Conservation (phyloP, 2,888 invertebrate genomes). For the Smittia aterrima region DNA sequence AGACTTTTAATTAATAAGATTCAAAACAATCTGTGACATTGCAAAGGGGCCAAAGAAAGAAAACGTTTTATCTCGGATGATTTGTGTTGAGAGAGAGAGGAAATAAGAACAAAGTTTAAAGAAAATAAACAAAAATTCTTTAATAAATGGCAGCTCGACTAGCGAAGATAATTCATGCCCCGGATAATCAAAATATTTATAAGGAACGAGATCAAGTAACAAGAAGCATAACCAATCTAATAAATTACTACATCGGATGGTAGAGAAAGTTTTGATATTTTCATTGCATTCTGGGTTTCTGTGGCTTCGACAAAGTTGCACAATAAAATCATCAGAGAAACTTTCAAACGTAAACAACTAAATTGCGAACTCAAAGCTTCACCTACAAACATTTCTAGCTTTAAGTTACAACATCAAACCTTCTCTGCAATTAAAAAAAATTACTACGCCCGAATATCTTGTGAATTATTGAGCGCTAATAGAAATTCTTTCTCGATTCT, state of each 20-base stretch:
- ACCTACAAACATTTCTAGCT: too few relatives aligned
- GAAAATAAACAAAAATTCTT: not conserved
- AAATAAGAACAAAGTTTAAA: not conserved
- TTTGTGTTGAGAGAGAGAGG: too few relatives aligned
- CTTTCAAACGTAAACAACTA: too few relatives aligned
- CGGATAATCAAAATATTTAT: not conserved
- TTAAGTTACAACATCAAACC: not conserved
- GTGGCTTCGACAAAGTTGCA: too few relatives aligned
- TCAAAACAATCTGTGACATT: constrained; percentile 1
- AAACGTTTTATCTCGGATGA: too few relatives aligned
- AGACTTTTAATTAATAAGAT: not conserved
- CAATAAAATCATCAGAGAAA: too few relatives aligned
- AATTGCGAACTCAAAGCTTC: not conserved
- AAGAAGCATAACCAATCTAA: not conserved
- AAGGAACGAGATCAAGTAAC: not conserved
- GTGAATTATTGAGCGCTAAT: not conserved
- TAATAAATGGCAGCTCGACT: not conserved
- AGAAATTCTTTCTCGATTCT: not conserved
- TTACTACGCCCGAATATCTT: not conserved
- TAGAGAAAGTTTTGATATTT: too few relatives aligned
- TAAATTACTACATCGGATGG: not conserved
- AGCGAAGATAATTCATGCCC: not conserved
- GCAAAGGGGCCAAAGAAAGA: too few relatives aligned
- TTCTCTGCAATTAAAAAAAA: not conserved
- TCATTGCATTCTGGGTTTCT: too few relatives aligned